Base-by-base conservation (phyloP, 2,113 vertebrate genomes). In the Amazona vittata region DNA sequence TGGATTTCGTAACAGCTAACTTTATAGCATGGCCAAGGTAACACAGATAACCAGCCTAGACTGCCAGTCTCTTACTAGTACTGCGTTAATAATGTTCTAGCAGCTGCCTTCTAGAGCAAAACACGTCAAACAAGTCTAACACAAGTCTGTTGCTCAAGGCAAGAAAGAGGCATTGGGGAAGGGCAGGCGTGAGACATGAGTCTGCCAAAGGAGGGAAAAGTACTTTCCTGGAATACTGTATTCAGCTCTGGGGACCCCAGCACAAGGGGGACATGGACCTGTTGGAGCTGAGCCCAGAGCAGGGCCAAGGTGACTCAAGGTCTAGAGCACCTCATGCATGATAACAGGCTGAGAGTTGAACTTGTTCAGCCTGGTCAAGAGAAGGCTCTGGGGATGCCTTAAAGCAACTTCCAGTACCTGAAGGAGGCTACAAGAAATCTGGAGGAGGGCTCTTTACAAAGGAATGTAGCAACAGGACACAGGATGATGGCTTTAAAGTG, bases 1-100 rank as follows among this genome's bases (percentile, higher is more conserved):
- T 7, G 21, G 10, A 26, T 50, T 63, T 86, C 28, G 33, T 0
- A 1, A 11, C 1, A 18, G 12, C 13, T 35, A 24, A 8, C 21
- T 84, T 59, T 41, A 39, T 64, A 63, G 46, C 29, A 6, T 1
- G 26, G 26, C 63, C 75, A 22, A 41, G 49, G 79, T 13, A 20
- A 29, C 8, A 11, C 25, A 43, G 64, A 24, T 11, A 46, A 75
- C 37, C 37, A 8, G 18, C 26, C 43, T 5, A 11, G 41, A 10
- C 28, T 6, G 37, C 6, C 47, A 6, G 5, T 6, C 25, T 64
- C 41, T 49, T 49, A 7, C 4, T 3, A 41, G 18, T 3, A 2
- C 50, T 6, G 43, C 22, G 6, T 1, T 7, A 9, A 17, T 7
- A 9, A 17, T 10, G 33, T 1, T 14, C 4, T 7, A 4, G 25